Conservation (phyloP, 2,888 invertebrate species). For the Ariolimax columbianus region DNA sequence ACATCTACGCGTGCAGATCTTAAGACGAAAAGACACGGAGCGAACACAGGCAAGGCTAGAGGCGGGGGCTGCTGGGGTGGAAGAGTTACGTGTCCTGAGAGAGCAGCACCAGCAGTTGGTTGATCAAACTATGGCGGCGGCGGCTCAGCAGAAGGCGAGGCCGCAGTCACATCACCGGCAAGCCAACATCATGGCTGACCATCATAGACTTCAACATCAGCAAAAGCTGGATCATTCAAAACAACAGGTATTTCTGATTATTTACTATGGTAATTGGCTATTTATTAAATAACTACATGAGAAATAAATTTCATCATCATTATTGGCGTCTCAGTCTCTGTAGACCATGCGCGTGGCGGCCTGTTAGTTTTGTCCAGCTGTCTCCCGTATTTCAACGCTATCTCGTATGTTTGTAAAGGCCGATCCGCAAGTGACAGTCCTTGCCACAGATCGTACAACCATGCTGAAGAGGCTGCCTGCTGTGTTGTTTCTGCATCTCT, state of each 20-base stretch:
- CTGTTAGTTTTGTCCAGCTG: too few species aligned
- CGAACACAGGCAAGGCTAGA: constrained; percentile 51
- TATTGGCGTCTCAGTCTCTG: too few species aligned
- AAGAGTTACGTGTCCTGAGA: constrained; percentile 45
- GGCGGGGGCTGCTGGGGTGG: constrained; percentile 48
- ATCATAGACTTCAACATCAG: constrained; percentile 17
- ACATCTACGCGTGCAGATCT: constrained; percentile 48
- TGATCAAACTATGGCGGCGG: constrained; percentile 35
- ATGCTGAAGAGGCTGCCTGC: too few species aligned
- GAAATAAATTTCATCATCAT: too few species aligned
- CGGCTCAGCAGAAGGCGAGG: background rate
- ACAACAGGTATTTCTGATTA: constrained; percentile 21
- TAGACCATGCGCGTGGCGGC: too few species aligned
- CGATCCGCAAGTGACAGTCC: too few species aligned
- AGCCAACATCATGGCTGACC: background rate
- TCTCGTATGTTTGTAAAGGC: too few species aligned
- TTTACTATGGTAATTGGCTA: background rate
- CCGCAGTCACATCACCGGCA: background rate
- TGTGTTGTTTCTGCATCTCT: too few species aligned
- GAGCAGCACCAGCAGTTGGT: constrained; percentile 51
- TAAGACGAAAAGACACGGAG: constrained; percentile 49
- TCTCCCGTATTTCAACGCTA: too few species aligned
- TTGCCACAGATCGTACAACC: too few species aligned
- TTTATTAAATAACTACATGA: too few species aligned
- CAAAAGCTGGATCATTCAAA: background rate